phyloP scores from a whole-genome alignment of 1,140 invertebrate genomes.

The Charaxes varanes region DNA sequence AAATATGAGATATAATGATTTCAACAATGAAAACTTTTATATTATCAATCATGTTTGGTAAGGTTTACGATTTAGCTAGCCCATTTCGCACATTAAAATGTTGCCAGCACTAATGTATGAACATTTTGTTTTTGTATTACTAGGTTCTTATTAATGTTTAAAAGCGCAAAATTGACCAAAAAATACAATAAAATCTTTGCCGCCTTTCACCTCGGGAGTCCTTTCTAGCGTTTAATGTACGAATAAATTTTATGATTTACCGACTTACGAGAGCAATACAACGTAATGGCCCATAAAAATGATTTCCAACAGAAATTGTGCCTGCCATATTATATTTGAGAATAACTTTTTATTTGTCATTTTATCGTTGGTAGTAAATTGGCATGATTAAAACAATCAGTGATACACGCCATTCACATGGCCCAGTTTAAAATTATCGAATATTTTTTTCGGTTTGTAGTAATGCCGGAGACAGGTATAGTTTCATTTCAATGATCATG shows the following conservation, averaged over 20 bases:
- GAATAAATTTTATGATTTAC: conserved; percentile 45
- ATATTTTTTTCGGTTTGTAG: conserved; percentile 13
- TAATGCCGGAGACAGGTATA: not conserved
- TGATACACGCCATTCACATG: conserved; percentile 17
- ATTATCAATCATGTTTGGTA: too few relatives aligned
- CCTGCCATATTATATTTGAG: conserved; percentile 28
- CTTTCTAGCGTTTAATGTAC: conserved; percentile 44
- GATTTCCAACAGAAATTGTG: conserved; percentile 28
- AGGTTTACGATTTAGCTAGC: too few relatives aligned
- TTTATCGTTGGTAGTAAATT: conserved; percentile 27
- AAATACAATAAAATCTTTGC: conserved; percentile 34
- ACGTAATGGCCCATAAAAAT: conserved; percentile 42
- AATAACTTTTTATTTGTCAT: conserved; percentile 28
- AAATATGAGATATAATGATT: too few relatives aligned
- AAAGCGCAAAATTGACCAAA: conserved; percentile 34
- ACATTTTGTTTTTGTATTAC: conserved; percentile 8
- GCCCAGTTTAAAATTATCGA: conserved; percentile 13
- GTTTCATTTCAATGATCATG: not conserved
- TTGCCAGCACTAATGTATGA: not conserved
- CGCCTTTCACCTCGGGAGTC: conserved; percentile 43
- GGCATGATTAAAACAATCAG: conserved; percentile 21
- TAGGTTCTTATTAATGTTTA: conserved; percentile 31
- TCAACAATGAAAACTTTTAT: too few relatives aligned
- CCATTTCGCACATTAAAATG: not conserved
- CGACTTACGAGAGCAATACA: conserved; percentile 25